Conservation (phyloP, 1,140 invertebrate species). For the Zaprionus gabonicus region DNA sequence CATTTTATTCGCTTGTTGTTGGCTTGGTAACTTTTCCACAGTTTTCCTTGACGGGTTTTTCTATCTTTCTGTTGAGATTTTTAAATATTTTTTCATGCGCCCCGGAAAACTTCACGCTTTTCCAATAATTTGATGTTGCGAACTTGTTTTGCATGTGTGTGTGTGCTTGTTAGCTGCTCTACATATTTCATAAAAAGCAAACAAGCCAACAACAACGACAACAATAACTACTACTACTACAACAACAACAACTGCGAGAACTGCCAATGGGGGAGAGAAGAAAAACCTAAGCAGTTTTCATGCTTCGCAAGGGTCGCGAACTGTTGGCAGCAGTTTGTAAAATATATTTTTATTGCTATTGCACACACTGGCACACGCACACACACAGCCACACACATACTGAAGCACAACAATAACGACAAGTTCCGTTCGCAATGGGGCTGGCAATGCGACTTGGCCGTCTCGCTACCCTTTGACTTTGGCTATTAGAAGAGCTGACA, state of each 20-base stretch:
- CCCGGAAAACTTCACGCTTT: constrained; percentile 71
- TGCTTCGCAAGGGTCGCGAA: constrained; percentile 59
- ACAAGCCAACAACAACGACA: constrained; percentile 50
- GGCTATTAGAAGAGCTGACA: constrained; percentile 73
- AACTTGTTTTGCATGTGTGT: constrained; percentile 72
- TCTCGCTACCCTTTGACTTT: constrained; percentile 64
- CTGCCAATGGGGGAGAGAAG: constrained; percentile 17
- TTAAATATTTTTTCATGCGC: constrained; percentile 66
- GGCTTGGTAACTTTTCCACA: constrained; percentile 66
- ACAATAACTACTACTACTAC: constrained; percentile 42
- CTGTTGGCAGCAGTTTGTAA: constrained; percentile 76
- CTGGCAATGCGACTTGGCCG: constrained; percentile 33
- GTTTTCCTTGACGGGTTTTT: constrained; percentile 49
- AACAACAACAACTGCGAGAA: constrained; percentile 13
- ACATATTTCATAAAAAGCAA: constrained; percentile 74
- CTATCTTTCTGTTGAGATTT: constrained; percentile 49
- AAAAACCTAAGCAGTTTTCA: constrained; percentile 71
- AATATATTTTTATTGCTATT: constrained; percentile 82
- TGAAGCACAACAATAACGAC: constrained; percentile 45
- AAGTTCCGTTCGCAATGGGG: constrained; percentile 55
- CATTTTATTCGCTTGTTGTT: constrained; percentile 79
- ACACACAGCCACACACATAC: constrained; percentile 3
- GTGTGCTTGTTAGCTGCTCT: constrained; percentile 66
- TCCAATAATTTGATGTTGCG: constrained; percentile 82
- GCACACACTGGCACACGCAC: constrained; percentile 46